Evolutionary conservation across 2,888 invertebrate genomes (phyloP), one percentile per base, ranked within the genome.

Genomic region (Ormyrus labotus): DNA sequence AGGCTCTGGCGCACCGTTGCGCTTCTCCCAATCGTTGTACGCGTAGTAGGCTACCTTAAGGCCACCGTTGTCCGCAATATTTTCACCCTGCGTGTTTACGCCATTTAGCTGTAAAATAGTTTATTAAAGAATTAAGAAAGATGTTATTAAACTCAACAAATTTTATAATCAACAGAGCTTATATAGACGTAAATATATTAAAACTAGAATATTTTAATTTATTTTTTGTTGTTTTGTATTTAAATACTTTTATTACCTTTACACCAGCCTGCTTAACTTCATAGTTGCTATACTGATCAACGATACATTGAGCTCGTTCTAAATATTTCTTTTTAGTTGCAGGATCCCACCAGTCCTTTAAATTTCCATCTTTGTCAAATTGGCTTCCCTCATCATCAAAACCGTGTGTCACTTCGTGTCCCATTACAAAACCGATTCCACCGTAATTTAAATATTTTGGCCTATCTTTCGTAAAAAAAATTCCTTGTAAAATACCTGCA

Each of bases 51-150:
- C 96, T 89, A 96, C 95, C 89, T 97, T 97, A 82, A 97, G 94
- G 0, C 97, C 98, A 5, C 97, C 97, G 88, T 97, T 98, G 89
- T 98, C 97, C 0, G 97, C 97, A 82, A 98, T 98, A 90, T 98
- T 97, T 90, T 97, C 97, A 13, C 97, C 97, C 91, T 97, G 96
- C 0, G 97, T 97, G 87, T 96, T 96, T 79, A 96, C 94, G 77
- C 98, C 98, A 88, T 97, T 97, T 73, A 98, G 89, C 96, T 96
- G 90, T 10, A n/a, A 53, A 34, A 34, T 34, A 34, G 1, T 34
- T 34, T 8, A 13, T 13, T 13, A 13, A 13, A 13, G 13, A 13
- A 13, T 13, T 13, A 13, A 65, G 9, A 7, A 11, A 64, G 6
- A 13, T 58, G 3, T 10, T 7, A 2, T 13, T 4, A 34, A 1